A percentile compares a stretch with the other conserved stretches of the same genome.
These are phyloP conservation scores for Montipora sp. DNA, from an alignment of 64 coral and sea anemone species.

Conservation along the genomic window DNA sequence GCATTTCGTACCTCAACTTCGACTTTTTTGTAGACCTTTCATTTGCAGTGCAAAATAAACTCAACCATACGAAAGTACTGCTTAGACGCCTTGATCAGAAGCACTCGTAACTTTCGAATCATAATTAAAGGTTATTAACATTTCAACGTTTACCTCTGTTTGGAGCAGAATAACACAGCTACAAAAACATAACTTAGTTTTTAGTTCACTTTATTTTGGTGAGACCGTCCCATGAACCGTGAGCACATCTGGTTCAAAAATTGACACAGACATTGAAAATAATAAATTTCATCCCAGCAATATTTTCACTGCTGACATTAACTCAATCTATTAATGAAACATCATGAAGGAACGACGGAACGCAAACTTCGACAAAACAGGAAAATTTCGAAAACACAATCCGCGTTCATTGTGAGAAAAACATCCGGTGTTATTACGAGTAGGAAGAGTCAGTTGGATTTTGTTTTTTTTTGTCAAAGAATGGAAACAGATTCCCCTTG, in stretches of 20 bases:
- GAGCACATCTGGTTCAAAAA: not conserved
- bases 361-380: conserved; percentile 17
- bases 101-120: not conserved
- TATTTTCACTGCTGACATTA: not conserved
- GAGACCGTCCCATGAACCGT: not conserved
- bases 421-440: conserved; percentile 25
- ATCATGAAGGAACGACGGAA: not conserved
- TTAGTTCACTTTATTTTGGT: not conserved
- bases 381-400: conserved; percentile 37
- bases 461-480: not conserved
- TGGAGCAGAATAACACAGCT: not conserved
- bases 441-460: not conserved
- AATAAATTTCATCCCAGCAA: not conserved
- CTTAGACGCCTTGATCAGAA: not conserved
- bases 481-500: not conserved
- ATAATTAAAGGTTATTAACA: not conserved
- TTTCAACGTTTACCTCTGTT: not conserved
- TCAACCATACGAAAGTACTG: not conserved
- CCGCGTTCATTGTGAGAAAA: not conserved
- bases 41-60: no score
- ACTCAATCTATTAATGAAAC: not conserved
- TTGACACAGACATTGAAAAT: no score
- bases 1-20: not conserved
- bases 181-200: not conserved
- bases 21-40: not conserved